These are phyloP conservation scores for Drosophila infuscata DNA, from an alignment of 2,888 invertebrate species.

Conservation along the genomic window DNA sequence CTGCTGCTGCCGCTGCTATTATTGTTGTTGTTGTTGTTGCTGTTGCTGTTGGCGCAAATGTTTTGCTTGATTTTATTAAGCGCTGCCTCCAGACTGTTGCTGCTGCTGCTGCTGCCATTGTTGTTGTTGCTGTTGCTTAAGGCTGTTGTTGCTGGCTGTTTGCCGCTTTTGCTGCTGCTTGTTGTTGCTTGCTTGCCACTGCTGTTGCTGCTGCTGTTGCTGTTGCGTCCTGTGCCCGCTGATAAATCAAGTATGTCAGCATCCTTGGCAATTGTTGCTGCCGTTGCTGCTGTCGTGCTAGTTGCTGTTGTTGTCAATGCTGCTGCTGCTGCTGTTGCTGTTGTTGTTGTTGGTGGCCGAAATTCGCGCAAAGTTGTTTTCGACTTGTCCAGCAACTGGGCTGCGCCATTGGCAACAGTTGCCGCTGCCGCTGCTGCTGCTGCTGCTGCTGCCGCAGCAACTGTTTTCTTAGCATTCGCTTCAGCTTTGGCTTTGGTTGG, in stretches of 20 bases:
- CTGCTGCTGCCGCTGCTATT: conserved; percentile 1
- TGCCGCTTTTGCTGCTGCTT: conserved; percentile 52
- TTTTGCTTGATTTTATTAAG: conserved; percentile 84
- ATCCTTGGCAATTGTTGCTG: conserved; percentile 67
- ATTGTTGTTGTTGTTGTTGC: conserved; percentile 16
- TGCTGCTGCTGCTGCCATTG: conserved; percentile 31
- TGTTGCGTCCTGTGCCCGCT: conserved; percentile 56
- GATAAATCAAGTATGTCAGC: conserved; percentile 87
- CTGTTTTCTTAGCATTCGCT: conserved; percentile 57
- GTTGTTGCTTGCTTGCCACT: conserved; percentile 42
- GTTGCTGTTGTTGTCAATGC: conserved; percentile 7
- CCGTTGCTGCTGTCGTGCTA: conserved; percentile 22
- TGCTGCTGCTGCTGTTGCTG: conserved; percentile 33
- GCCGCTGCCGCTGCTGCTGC: conserved; percentile 22
- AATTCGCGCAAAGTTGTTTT: conserved; percentile 82
- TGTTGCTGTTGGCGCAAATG: conserved; percentile 68
- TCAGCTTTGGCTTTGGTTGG: conserved; percentile 58
- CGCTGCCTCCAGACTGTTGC: conserved; percentile 82
- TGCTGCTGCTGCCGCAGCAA: conserved; percentile 15
- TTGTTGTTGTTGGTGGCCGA: conserved; percentile 57
- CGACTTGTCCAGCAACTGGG: conserved; percentile 31
- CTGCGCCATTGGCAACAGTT: conserved; percentile 57
- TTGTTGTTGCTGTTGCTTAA: conserved; percentile 82
- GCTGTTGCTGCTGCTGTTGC: conserved; percentile 33
- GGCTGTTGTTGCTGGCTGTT: conserved; percentile 60